phyloP scores from a whole-genome alignment of 2,888 invertebrate species.

The Panopea generosa region DNA sequence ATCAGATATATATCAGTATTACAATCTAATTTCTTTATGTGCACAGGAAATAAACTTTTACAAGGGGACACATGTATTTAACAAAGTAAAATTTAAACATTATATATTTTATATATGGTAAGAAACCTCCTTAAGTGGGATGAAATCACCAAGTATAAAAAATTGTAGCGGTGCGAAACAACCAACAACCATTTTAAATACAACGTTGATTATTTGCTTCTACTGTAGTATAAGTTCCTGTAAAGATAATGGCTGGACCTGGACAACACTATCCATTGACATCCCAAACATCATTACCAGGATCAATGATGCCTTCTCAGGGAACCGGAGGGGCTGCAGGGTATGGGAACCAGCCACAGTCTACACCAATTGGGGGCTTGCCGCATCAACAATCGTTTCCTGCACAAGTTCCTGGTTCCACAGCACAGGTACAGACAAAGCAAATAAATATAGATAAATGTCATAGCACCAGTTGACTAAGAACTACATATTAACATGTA shows the following conservation, averaged over 20 bases:
- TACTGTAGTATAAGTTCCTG: too few relatives aligned
- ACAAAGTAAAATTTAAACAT: too few relatives aligned
- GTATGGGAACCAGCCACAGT: neutral
- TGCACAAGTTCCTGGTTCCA: conserved; percentile 13
- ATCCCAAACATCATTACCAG: conserved; percentile 20
- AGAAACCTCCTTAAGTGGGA: too few relatives aligned
- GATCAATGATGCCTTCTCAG: conserved; percentile 10
- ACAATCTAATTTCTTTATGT: too few relatives aligned
- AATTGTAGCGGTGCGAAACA: too few relatives aligned
- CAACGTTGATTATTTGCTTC: too few relatives aligned
- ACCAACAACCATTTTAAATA: too few relatives aligned
- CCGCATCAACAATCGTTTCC: conserved; percentile 50
- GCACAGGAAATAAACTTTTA: too few relatives aligned
- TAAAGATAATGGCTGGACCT: conserved; percentile 48
- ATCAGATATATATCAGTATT: too few relatives aligned
- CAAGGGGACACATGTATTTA: too few relatives aligned
- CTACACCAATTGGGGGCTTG: conserved; percentile 7
- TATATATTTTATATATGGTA: too few relatives aligned
- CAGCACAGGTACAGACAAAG: conserved; percentile 8
- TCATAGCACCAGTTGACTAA: neutral
- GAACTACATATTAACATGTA: neutral
- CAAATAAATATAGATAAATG: conserved; percentile 5
- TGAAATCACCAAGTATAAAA: too few relatives aligned
- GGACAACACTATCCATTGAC: conserved; percentile 44
- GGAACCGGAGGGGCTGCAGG: conserved; percentile 22